Evolutionary conservation across 1,140 invertebrate genomes (phyloP).

Genomic region (Carposina sasakii): DNA sequence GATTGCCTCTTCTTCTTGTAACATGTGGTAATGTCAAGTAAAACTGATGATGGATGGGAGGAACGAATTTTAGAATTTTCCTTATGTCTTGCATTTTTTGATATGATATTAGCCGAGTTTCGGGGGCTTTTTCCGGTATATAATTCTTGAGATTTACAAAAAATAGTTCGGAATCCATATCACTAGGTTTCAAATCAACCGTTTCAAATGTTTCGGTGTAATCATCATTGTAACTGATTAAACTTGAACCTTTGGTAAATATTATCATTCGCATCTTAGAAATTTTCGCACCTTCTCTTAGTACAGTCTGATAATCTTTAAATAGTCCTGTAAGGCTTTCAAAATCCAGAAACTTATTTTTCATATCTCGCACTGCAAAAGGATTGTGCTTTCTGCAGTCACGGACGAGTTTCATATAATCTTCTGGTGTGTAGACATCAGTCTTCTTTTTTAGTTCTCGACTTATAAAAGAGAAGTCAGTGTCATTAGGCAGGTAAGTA

Average conservation of each 20-base stretch:
- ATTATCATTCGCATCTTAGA: slow-evolving; percentile 15
- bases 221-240: slow-evolving; percentile 19
- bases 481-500: slow-evolving; percentile 17
- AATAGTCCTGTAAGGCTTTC: slow-evolving; percentile 17
- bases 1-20: slow-evolving; percentile 15
- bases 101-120: slow-evolving; percentile 15
- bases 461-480: slow-evolving; percentile 18
- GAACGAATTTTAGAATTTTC: slow-evolving; percentile 22
- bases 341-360: slow-evolving; percentile 14
- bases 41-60: slow-evolving; percentile 19
- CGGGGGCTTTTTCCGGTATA: slow-evolving; percentile 12
- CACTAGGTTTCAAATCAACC: slow-evolving; percentile 19
- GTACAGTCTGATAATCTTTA: slow-evolving; percentile 17
- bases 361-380: slow-evolving; percentile 17
- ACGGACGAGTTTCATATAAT: slow-evolving; percentile 15
- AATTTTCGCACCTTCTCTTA: slow-evolving; percentile 19
- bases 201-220: slow-evolving; percentile 17
- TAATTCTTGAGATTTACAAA: slow-evolving; percentile 16
- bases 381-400: slow-evolving; percentile 15
- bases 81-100: slow-evolving; percentile 19
- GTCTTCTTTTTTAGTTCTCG: slow-evolving; percentile 14
- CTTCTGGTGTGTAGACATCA: slow-evolving; percentile 17
- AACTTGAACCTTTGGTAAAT: slow-evolving; percentile 17
- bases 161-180: slow-evolving; percentile 16
- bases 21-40: slow-evolving; percentile 19